Evolutionary conservation across 2,113 vertebrate genomes (phyloP).

Genomic region (Galemys pyrenaicus): DNA sequence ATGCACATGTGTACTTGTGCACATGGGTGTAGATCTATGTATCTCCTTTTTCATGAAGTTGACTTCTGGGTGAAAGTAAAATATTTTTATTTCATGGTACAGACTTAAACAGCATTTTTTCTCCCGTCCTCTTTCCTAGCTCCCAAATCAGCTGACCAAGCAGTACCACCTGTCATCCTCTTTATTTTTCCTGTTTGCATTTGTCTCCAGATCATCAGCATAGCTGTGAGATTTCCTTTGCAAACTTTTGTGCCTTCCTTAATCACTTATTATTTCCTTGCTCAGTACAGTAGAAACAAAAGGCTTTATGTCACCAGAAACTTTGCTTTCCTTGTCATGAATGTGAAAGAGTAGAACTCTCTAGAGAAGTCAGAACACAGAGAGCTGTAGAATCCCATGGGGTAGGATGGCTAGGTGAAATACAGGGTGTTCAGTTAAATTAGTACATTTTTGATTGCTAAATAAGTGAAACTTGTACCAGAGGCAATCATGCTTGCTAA

Average conservation of each 20-base stretch:
- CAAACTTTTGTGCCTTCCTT: neutral
- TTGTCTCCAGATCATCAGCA: neutral
- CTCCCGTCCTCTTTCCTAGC: neutral
- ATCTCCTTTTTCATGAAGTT: neutral
- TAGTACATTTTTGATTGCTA: neutral
- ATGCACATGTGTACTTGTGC: neutral
- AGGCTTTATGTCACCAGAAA: neutral
- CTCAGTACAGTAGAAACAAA: neutral
- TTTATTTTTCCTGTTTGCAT: neutral
- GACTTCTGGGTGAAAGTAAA: conserved; percentile 8
- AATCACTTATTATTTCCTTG: neutral
- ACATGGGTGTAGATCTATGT: neutral
- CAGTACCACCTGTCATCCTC: neutral
- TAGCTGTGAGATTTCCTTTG: neutral
- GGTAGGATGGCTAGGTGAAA: neutral
- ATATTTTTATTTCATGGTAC: neutral
- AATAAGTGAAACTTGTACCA: neutral
- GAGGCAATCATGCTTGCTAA: fast-evolving
- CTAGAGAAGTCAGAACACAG: neutral
- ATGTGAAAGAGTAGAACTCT: neutral
- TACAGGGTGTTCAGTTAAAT: neutral
- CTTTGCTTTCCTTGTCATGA: neutral
- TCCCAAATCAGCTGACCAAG: neutral
- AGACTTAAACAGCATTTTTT: neutral
- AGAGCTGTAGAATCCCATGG: neutral